These are phyloP conservation scores for Diuraphis noxia DNA, from an alignment of 1,140 invertebrate species.

Conservation along the genomic window DNA sequence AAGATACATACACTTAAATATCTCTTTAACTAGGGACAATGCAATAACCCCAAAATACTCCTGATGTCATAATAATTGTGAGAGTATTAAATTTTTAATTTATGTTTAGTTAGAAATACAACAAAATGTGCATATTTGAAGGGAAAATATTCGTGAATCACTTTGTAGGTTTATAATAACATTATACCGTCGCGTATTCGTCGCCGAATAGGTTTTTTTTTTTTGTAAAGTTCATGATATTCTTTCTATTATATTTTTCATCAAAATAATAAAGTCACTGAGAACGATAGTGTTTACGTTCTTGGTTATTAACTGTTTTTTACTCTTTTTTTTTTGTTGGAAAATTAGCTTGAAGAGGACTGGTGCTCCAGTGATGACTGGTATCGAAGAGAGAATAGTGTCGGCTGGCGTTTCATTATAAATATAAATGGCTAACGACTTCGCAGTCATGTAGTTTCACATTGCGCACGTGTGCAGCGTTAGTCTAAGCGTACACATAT, in stretches of 20 bases:
- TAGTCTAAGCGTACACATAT: neutral
- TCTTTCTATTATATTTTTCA: neutral
- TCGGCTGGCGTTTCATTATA: neutral
- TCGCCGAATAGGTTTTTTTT: neutral
- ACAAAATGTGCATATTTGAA: neutral
- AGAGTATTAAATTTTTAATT: neutral
- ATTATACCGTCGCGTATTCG: neutral
- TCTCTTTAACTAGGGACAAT: too few species aligned
- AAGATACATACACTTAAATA: too few species aligned
- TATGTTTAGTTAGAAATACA: neutral
- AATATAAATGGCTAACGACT: slow-evolving; percentile 36
- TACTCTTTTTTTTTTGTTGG: neutral
- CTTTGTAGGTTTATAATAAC: neutral
- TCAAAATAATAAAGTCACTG: slow-evolving; percentile 21
- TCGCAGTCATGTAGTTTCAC: neutral
- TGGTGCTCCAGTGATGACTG: neutral
- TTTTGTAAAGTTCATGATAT: neutral
- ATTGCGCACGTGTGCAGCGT: neutral
- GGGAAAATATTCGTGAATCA: neutral
- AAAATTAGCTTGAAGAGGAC: neutral
- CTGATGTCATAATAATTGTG: neutral
- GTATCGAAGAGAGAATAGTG: neutral
- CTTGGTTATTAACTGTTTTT: slow-evolving; percentile 24
- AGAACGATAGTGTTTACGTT: neutral
- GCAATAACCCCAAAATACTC: neutral